Evolutionary conservation across 1,140 invertebrate genomes (phyloP), one percentile per base, ranked within the genome.

Genomic region (Amyelois transitella): DNA sequence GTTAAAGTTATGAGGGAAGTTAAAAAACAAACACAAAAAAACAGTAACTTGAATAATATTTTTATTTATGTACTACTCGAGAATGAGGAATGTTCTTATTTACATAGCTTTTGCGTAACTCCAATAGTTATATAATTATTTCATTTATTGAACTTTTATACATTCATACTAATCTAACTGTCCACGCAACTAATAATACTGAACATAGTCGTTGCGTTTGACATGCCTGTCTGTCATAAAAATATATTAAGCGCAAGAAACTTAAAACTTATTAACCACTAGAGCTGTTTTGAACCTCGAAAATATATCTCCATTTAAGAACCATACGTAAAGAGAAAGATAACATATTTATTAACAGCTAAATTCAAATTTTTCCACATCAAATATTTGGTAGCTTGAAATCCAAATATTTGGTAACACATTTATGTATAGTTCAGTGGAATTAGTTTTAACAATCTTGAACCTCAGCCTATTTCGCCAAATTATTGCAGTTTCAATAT

Each of bases 41-140:
- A 87, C 84, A 86, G 82, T 87, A 87, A 87, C 84, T 87, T 83
- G 77, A 85, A 87, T 87, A 85, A 87, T 86, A 87, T 82, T 82
- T 71, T 77, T 87, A 85, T 85, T 38, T 87, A 87, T 87, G 76
- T 84, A 87, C 84, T 87, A 87, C 84, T 77, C 77, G 77, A 81
- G 71, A 80, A 78, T 84, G 81, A 87, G 81, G 81, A 87, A 87
- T 85, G 84, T 87, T 80, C 72, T 82, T 85, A 85, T 85, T 79
- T 85, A 87, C 81, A 85, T 83, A 83, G 75, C 68, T 72, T 69
- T 75, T 80, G 58, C 71, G 68, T 58, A 66, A 77, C 66, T 72
- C 75, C 73, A 71, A 80, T n/a, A n/a, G n/a, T n/a, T n/a, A n/a
- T 82, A 77, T 80, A 72, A 72, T 70, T 69, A 62, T 75, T 69